These are phyloP conservation scores for Meriones psammophilus DNA, from an alignment of 2,797 vertebrate species.

Conservation along the genomic window DNA sequence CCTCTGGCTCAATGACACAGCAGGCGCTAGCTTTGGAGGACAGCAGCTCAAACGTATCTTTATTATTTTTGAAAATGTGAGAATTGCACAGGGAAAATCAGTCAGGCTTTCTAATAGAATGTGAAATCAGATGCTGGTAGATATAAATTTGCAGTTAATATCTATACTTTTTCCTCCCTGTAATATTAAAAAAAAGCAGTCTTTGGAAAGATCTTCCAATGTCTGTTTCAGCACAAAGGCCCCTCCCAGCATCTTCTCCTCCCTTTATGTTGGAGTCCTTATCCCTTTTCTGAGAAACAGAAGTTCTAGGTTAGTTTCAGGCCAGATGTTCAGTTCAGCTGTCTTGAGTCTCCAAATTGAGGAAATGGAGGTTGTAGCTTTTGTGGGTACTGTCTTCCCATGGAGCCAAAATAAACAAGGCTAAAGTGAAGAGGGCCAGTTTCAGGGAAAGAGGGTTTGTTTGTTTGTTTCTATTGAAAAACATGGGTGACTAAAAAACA, in stretches of 20 bases:
- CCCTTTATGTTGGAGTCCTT: conserved; percentile 28
- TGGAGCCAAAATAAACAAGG: conserved; percentile 49
- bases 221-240: conserved; percentile 20
- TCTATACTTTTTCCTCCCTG: conserved; percentile 23
- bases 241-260: background rate
- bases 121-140: conserved; percentile 63
- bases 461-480: background rate
- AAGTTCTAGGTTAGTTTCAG: conserved; percentile 41
- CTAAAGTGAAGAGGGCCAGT: background rate
- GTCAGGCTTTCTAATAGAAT: conserved; percentile 33
- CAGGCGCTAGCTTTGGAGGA: conserved; percentile 61
- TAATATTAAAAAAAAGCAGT: background rate
- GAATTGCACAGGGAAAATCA: conserved; percentile 52
- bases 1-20: conserved; percentile 58
- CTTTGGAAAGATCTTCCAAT: conserved; percentile 56
- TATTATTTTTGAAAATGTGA: conserved; percentile 64
- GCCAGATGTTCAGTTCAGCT: conserved; percentile 43
- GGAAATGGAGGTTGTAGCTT: conserved; percentile 10
- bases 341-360: conserved; percentile 12
- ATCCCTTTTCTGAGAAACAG: conserved; percentile 44
- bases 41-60: conserved; percentile 26
- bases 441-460: background rate
- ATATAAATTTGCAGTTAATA: conserved; percentile 48
- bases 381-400: background rate
- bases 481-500: background rate